Evolutionary conservation across 2,113 vertebrate genomes (phyloP), one percentile per base, ranked within the genome.

Genomic region (Bubo bubo): DNA sequence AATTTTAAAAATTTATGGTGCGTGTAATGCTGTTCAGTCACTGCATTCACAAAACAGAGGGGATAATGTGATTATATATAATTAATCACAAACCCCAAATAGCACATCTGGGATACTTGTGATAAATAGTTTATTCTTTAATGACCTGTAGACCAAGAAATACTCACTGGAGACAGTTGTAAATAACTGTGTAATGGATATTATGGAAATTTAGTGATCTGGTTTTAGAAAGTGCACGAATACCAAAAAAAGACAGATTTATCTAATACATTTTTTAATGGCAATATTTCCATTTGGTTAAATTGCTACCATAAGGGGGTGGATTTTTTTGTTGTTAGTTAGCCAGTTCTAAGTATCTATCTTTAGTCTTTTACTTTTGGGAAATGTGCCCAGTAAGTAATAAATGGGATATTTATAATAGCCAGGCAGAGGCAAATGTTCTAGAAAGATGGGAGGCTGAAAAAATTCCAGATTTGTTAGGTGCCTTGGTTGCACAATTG

Each of bases 111-210:
- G 75, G 86, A 72, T 94, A 86, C 71, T 64, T 79, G 35, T 88
- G 74, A 82, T 93, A 72, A 93, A 90, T 68, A 52, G 70, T 68
- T 95, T 71, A 63, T 96, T 92, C 37, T 94, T 93, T 95, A 95
- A 83, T 90, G 82, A 90, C 35, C 30, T 88, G 74, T 66, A 84
- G 71, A 55, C 55, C 0, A 1, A 59, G 50, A 72, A 82, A n/a
- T 82, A 75, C 17, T 81, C 47, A 32, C 64, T 82, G 66, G 85
- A 88, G 81, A 74, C 74, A 92, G 8, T 3, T 63, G 70, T 88
- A 92, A 90, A 67, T 95, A 94, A 77, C 12, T 43, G 9, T 85
- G 56, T 82, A 75, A 82, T 75, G 64, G 39, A 34, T 90, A 45
- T 85, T 72, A 64, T 41, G 43, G 74, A 90, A 85, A 88, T 85